Evolutionary conservation across 2,113 vertebrate genomes (phyloP).

Genomic region (Oenanthe melanoleuca): DNA sequence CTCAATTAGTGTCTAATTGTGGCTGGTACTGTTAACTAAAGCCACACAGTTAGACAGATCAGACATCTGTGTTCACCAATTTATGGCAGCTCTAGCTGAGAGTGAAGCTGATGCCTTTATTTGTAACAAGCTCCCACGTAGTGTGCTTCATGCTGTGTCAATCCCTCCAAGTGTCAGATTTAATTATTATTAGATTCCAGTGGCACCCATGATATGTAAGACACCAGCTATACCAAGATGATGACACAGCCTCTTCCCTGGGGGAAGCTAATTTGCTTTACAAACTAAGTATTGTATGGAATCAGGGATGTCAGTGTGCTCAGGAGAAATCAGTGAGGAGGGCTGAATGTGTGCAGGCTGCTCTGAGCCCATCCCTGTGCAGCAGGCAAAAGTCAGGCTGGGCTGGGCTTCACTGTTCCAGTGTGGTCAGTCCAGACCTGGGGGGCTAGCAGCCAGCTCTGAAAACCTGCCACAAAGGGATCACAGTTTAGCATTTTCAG

Average conservation of each 20-base stretch:
- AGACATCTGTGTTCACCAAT: conserved; percentile 57
- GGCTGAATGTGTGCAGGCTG: background rate
- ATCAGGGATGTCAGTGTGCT: background rate
- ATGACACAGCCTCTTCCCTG: conserved; percentile 1
- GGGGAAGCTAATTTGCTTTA: conserved; percentile 36
- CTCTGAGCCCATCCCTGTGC: fast-evolving
- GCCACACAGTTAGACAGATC: conserved; percentile 40
- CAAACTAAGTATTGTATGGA: background rate
- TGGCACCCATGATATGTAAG: conserved; percentile 51
- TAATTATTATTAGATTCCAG: conserved; percentile 62
- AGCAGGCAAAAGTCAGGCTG: background rate
- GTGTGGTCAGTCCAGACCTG: background rate
- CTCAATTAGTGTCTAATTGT: conserved; percentile 51
- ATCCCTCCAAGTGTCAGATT: conserved; percentile 46
- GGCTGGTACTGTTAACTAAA: conserved; percentile 54
- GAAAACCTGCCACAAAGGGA: background rate
- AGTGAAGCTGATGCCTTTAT: conserved; percentile 44
- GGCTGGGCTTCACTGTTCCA: fast-evolving
- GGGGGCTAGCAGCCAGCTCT: background rate
- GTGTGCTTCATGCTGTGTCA: conserved; percentile 13
- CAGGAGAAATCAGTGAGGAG: background rate
- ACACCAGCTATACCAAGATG: background rate
- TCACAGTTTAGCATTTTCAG: background rate
- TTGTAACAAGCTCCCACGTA: conserved; percentile 50
- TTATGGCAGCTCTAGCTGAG: conserved; percentile 61